phyloP scores from a whole-genome alignment of 2,797 vertebrate species.

The Mus caroli region DNA sequence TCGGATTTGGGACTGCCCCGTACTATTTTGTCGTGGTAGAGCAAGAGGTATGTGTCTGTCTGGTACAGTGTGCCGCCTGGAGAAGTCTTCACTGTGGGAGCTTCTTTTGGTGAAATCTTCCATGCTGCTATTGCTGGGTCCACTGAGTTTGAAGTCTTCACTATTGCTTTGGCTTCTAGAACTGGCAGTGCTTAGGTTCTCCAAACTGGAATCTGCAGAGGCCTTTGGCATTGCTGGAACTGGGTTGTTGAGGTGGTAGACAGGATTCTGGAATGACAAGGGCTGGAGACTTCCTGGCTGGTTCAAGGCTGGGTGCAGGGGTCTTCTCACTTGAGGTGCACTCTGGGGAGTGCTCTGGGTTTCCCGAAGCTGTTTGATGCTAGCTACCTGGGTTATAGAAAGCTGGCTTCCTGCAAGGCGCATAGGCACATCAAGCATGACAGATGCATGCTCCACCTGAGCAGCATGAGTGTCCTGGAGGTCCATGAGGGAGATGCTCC shows the following conservation, averaged over 20 bases:
- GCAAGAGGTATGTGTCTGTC: slow-evolving; percentile 91
- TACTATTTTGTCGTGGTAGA: slow-evolving; percentile 93
- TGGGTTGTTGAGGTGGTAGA: slow-evolving; percentile 96
- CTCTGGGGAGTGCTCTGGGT: slow-evolving; percentile 94
- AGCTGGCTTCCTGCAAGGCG: slow-evolving; percentile 93
- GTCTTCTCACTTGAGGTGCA: slow-evolving; percentile 94
- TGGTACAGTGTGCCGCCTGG: slow-evolving; percentile 87
- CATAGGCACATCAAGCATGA: slow-evolving; percentile 91
- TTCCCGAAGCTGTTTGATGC: slow-evolving; percentile 90
- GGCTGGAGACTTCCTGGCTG: slow-evolving; percentile 95
- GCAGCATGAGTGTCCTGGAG: slow-evolving; percentile 92
- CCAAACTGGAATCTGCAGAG: slow-evolving; percentile 94
- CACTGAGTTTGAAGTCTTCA: slow-evolving; percentile 92
- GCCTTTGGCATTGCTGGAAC: slow-evolving; percentile 88
- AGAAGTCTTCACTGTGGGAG: slow-evolving; percentile 91
- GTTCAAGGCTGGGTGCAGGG: slow-evolving; percentile 92
- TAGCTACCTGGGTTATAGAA: slow-evolving; percentile 91
- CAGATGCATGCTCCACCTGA: slow-evolving; percentile 83
- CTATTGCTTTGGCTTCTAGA: slow-evolving; percentile 93
- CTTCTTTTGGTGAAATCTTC: slow-evolving; percentile 92
- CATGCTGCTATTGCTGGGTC: slow-evolving; percentile 94
- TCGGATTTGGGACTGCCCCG: slow-evolving; percentile 94
- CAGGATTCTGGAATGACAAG: slow-evolving; percentile 97
- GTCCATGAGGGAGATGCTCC: slow-evolving; percentile 97
- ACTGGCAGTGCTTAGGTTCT: slow-evolving; percentile 96